A percentile compares a stretch with the other conserved stretches of the same genome.
Conservation (phyloP, 2,797 vertebrate species). For the Bradypus variegatus region DNA sequence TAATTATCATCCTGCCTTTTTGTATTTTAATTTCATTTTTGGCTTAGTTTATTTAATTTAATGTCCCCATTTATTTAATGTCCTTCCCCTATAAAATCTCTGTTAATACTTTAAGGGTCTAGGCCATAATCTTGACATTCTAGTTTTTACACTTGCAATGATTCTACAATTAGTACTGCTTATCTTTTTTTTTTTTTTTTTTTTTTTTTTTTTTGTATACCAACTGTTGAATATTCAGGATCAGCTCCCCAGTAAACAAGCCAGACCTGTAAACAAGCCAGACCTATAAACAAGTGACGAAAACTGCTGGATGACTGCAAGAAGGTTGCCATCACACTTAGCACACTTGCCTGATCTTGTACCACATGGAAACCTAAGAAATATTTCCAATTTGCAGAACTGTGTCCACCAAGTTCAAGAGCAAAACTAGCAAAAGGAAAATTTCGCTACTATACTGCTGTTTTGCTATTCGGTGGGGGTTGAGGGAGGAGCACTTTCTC, state of each 20-base stretch:
- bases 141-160: background rate
- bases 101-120: background rate
- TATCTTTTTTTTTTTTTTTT: too few relatives aligned
- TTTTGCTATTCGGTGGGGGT: background rate
- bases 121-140: background rate
- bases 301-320: constrained; percentile 32
- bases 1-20: background rate
- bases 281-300: background rate
- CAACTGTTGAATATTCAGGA: constrained; percentile 25
- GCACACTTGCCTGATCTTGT: background rate
- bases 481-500: background rate
- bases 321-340: background rate
- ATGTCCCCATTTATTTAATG: background rate
- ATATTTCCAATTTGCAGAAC: background rate
- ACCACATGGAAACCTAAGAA: background rate
- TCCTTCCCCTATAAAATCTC: background rate
- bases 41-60: background rate
- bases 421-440: background rate
- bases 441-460: too few relatives aligned
- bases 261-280: background rate
- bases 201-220: background rate
- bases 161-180: background rate
- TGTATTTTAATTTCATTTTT: background rate
- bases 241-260: background rate
- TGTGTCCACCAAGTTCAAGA: background rate